Evolutionary conservation across 2,888 invertebrate genomes (phyloP), one percentile per base, ranked within the genome.

Genomic region (Phortica magna): DNA sequence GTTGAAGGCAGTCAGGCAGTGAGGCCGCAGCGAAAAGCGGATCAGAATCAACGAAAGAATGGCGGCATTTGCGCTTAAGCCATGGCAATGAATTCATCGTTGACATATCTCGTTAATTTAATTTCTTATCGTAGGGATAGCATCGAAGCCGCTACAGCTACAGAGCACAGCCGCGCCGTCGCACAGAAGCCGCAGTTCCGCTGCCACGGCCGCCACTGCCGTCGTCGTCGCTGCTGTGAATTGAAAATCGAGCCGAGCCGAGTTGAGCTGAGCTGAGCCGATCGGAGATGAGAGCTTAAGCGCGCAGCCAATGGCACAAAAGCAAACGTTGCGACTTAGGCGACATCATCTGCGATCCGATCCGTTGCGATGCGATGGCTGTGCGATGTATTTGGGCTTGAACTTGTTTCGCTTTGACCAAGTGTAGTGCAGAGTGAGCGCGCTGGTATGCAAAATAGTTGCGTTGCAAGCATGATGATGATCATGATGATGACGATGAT

Each of bases 91-190:
- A 90, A 90, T 90, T 89, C 90, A 89, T 89, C 89, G 90, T 91
- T 91, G 91, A 91, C 91, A 91, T 90, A 90, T 91, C 91, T 91
- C 91, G 90, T 91, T 91, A 91, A 91, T 91, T 91, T 91, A 91
- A 91, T 90, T 91, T 91, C 90, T 89, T 91, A 91, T 90, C 91
- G 89, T 88, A 90, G 87, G 89, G 87, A 87, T 89, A 89, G 89
- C 87, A 89, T 89, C 88, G 88, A 83, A 83, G 80, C 81, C 76
- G 75, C 72, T 22, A 19, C 67, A 59, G 75, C 72, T 22, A 19
- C 67, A 59, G 59, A 59, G 42, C 39, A 39, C 22, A 61, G 61
- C 61, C 59, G 17, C 55, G 17, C 14, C 1, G n/a, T 17, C 55
- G 55, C 61, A 61, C 61, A 61, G 61, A 61, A 61, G 59, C 59